Conservation (phyloP, 2,797 vertebrate genomes). For the Acanthurus lineatus region DNA sequence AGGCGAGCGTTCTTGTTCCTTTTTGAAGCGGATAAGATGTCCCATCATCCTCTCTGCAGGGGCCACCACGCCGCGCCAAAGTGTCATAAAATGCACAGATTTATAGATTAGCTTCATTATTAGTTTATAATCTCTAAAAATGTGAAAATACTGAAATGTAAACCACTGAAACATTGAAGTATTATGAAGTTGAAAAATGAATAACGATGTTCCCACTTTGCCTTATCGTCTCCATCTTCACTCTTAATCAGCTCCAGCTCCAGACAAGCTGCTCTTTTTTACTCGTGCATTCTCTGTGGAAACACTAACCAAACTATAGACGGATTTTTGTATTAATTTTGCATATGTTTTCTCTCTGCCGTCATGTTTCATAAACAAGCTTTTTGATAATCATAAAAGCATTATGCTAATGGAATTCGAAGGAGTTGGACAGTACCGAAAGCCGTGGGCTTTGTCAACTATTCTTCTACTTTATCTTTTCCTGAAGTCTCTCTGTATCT, state of each 20-base stretch:
- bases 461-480: constrained; percentile 30
- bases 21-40: constrained; percentile 60
- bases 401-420: constrained; percentile 58
- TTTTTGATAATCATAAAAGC: constrained; percentile 73
- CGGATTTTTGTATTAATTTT: constrained; percentile 51
- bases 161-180: constrained; percentile 17
- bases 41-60: constrained; percentile 45
- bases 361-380: constrained; percentile 66
- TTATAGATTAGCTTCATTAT: constrained; percentile 12
- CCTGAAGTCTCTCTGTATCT: constrained; percentile 48
- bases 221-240: constrained; percentile 50
- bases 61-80: constrained; percentile 17
- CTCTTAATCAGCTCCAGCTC: constrained; percentile 59
- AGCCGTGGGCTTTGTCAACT: constrained; percentile 50
- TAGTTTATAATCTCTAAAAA: constrained; percentile 1
- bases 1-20: constrained; percentile 49
- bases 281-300: constrained; percentile 31
- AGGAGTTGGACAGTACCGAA: constrained; percentile 28
- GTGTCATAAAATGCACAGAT: constrained; percentile 30
- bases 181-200: constrained; percentile 32
- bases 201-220: constrained; percentile 54
- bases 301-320: constrained; percentile 39
- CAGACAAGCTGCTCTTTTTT: constrained; percentile 24
- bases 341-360: constrained; percentile 63
- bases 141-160: not conserved